phyloP scores from a whole-genome alignment of 92 coral and sea anemone genomes.

The Parazoanthus swiftii region DNA sequence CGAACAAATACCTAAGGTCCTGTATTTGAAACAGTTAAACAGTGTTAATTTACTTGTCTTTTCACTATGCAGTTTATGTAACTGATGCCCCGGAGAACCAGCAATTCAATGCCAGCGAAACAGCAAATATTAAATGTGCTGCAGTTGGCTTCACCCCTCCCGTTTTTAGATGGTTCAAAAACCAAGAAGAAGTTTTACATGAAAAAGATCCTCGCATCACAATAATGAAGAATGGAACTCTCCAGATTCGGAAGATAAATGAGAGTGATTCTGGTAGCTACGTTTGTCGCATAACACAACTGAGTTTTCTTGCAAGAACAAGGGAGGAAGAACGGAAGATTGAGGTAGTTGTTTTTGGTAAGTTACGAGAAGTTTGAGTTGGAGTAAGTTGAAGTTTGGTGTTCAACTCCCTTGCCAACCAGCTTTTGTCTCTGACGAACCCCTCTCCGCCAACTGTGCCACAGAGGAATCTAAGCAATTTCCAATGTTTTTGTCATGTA shows the following conservation, averaged over 20 bases:
- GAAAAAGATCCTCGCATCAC: slow-evolving; percentile 49
- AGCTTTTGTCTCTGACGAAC: neutral
- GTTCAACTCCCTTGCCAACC: neutral
- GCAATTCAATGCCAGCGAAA: slow-evolving; percentile 49
- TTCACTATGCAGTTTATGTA: slow-evolving; percentile 55
- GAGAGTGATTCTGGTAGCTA: slow-evolving; percentile 65
- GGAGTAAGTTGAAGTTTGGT: neutral
- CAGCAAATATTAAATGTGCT: slow-evolving; percentile 55
- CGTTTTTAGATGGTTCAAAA: slow-evolving; percentile 67
- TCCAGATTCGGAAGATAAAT: slow-evolving; percentile 55
- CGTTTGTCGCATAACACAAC: slow-evolving; percentile 74
- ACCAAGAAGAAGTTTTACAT: slow-evolving; percentile 27
- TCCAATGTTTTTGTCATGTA: too few relatives aligned
- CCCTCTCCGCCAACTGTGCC: too few relatives aligned
- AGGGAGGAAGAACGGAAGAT: slow-evolving; percentile 67
- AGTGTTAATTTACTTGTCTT: neutral
- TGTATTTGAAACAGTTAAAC: neutral
- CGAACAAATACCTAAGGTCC: too few relatives aligned
- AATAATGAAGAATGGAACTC: slow-evolving; percentile 63
- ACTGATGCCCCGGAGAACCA: slow-evolving; percentile 62
- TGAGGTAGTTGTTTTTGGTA: slow-evolving; percentile 66
- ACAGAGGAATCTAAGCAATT: too few relatives aligned
- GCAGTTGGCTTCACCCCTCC: slow-evolving; percentile 76
- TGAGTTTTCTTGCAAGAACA: slow-evolving; percentile 51
- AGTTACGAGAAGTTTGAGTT: slow-evolving; percentile 2